phyloP scores from a whole-genome alignment of 2,113 vertebrate species.

The Pelmatolapia mariae region DNA sequence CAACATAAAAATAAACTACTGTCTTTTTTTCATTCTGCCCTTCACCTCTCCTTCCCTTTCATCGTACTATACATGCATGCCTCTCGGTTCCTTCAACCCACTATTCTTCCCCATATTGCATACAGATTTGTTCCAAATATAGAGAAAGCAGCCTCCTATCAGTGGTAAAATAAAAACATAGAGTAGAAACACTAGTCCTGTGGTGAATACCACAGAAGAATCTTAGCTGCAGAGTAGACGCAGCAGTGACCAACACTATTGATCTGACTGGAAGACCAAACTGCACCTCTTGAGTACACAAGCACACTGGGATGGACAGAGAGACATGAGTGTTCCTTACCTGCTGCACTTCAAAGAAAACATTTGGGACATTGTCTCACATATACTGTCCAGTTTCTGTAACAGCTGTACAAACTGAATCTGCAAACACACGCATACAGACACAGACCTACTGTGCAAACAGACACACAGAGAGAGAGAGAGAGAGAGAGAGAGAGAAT shows the following conservation, averaged over 20 bases:
- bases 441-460: neutral
- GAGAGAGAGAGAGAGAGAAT: neutral
- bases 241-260: neutral
- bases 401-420: neutral
- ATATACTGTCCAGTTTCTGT: neutral
- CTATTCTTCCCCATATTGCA: rapidly evolving
- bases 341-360: neutral
- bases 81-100: neutral
- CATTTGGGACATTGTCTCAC: neutral
- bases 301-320: neutral
- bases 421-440: neutral
- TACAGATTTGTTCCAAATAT: slow-evolving; percentile 47
- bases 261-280: neutral
- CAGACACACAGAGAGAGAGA: neutral
- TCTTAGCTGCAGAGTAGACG: neutral
- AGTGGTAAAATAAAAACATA: slow-evolving; percentile 31
- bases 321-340: neutral
- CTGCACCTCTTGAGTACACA: neutral
- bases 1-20: neutral
- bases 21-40: neutral
- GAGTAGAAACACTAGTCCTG: neutral
- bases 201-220: neutral
- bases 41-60: neutral
- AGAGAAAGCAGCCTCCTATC: slow-evolving; percentile 36
- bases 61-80: neutral